Conservation (phyloP, 2,113 vertebrate genomes). For the Tetrao urogallus region DNA sequence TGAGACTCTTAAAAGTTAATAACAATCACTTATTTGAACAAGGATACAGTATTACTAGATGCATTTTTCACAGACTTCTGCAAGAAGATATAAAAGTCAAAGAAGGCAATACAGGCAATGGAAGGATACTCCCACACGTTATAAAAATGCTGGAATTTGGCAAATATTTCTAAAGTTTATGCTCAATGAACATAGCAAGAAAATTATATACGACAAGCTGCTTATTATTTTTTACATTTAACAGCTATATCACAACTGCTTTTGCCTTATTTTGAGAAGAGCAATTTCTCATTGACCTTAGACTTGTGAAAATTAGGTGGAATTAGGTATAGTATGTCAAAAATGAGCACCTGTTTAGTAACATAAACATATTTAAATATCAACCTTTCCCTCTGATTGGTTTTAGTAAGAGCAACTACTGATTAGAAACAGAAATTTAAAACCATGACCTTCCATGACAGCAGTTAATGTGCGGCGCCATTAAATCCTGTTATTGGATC, state of each 20-base stretch:
- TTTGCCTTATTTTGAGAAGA: constrained; percentile 42
- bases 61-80: not conserved
- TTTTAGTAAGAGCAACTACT: constrained; percentile 69
- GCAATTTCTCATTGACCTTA: constrained; percentile 71
- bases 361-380: constrained; percentile 81
- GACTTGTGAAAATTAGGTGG: constrained; percentile 66
- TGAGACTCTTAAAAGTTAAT: not conserved
- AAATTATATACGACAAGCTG: not conserved
- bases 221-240: constrained; percentile 41
- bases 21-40: not conserved
- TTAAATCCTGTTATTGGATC: constrained; percentile 39
- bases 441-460: constrained; percentile 72
- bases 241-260: not conserved
- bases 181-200: not conserved
- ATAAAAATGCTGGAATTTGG: not conserved
- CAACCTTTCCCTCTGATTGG: constrained; percentile 80
- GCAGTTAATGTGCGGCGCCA: constrained; percentile 27
- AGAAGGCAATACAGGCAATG: not conserved
- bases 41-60: not conserved
- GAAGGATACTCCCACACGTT: not conserved
- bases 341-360: constrained; percentile 75
- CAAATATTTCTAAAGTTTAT: not conserved
- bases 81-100: not conserved
- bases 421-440: constrained; percentile 74
- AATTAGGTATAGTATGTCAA: constrained; percentile 69